Conservation (phyloP, 1,140 invertebrate species). For the Drosophila pruinosa region DNA sequence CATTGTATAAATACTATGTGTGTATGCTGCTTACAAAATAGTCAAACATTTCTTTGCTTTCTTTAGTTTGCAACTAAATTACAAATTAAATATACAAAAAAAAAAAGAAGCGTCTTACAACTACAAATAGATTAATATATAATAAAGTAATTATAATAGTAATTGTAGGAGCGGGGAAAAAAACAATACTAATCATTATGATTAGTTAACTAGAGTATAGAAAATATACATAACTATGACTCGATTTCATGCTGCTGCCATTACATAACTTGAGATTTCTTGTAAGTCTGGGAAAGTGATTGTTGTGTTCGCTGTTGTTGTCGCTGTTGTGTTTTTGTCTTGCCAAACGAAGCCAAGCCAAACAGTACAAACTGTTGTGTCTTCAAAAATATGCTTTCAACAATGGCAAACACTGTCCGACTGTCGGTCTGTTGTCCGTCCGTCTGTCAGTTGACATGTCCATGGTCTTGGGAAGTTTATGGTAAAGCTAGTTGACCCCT, state of each 20-base stretch:
- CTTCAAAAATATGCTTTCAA: constrained; percentile 25
- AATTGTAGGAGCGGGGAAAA: constrained; percentile 2
- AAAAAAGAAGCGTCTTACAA: constrained; percentile 15
- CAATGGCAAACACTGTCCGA: constrained; percentile 56
- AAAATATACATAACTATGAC: constrained; percentile 63
- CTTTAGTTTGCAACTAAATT: constrained; percentile 19
- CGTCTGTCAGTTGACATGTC: neutral
- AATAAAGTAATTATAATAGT: constrained; percentile 5
- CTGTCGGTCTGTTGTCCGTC: neutral
- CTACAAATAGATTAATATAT: constrained; percentile 21
- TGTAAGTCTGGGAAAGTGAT: constrained; percentile 19
- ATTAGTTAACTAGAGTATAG: constrained; percentile 29
- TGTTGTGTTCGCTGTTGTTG: neutral
- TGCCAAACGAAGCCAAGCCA: neutral
- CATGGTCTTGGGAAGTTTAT: neutral
- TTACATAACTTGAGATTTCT: constrained; percentile 20
- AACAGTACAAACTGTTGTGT: constrained; percentile 13
- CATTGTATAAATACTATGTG: constrained; percentile 59
- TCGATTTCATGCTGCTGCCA: constrained; percentile 64
- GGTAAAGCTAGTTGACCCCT: constrained; percentile 51
- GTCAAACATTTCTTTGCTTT: constrained; percentile 59
- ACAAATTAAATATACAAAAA: constrained; percentile 16
- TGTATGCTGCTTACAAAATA: constrained; percentile 58
- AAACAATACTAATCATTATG: constrained; percentile 24
- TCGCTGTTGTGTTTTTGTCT: constrained; percentile 1